Base-by-base conservation (phyloP, 1,140 invertebrate genomes). In the Daktulosphaira vitifoliae region DNA sequence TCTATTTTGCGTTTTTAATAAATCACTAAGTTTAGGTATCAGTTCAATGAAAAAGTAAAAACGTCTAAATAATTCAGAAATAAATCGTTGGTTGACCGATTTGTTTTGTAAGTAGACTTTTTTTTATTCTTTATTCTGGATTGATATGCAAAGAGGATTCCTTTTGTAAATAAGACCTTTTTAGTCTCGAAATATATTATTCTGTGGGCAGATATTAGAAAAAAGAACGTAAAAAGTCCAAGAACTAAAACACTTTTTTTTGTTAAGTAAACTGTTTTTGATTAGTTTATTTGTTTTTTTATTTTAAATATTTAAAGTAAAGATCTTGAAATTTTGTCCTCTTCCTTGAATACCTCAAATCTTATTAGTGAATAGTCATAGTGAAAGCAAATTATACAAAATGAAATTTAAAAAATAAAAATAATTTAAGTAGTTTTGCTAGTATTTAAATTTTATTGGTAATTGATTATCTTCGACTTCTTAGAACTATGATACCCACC, bases 151-250 rank as follows among this genome's bases (percentile, higher is more conserved):
- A 48, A 62, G 42, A 46, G 56, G 42, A 33, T 62, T 62, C 18
- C 42, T 62, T 62, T 62, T 62, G 56, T 62, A 62, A 62, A 62
- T 62, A 62, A 46, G 39, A 62, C 56, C 56, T 62, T 62, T 48
- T 62, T 46, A 46, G 18, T 25, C 20, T 62, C 25, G 46, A 62
- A 62, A 48, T 25, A 39, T 33, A 62, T n/a, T n/a, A n/a, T 62
- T 25, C 15, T 23, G 38, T 25, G 18, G 25, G 56, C 25, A 38
- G 25, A 62, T 62, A 62, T 62, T 62, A 62, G 56, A 62, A 62
- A 62, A 33, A 6, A 33, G 5, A 33, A 5, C 29, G 29, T 33
- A 33, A 6, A 5, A 33, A 33, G 5, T 33, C 11, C 29, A 62
- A 9, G 25, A 20, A 7, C 44, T 62, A 62, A 62, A 46, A 46